Percentiles rank a stretch among this genome's conserved stretches.
These are phyloP conservation scores for Pseudochaenichthys georgianus DNA, from an alignment of 2,797 vertebrate species.

Conservation along the genomic window DNA sequence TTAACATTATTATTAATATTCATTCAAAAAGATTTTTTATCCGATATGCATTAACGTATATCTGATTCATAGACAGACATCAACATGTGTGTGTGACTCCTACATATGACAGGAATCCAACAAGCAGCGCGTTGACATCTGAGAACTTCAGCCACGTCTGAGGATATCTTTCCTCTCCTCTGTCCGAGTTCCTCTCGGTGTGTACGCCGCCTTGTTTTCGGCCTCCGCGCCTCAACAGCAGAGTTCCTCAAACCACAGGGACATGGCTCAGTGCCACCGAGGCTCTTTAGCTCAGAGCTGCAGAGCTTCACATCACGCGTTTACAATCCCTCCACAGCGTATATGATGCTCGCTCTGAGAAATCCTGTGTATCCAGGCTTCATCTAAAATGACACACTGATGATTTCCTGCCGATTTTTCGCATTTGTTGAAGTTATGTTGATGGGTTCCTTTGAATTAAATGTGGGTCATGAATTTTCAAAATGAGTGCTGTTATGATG, in stretches of 20 bases:
- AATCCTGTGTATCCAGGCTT: slow-evolving; percentile 53
- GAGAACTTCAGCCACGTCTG: slow-evolving; percentile 34
- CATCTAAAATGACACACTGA: slow-evolving; percentile 40
- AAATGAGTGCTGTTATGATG: slow-evolving; percentile 8
- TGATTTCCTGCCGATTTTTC: slow-evolving; percentile 38
- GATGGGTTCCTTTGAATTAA: slow-evolving; percentile 7
- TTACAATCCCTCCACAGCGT: slow-evolving; percentile 50
- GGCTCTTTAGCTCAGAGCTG: slow-evolving; percentile 68
- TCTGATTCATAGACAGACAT: no score
- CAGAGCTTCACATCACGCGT: slow-evolving; percentile 68
- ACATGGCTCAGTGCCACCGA: slow-evolving; percentile 71
- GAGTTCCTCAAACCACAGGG: slow-evolving; percentile 70
- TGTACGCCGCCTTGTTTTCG: slow-evolving; percentile 63
- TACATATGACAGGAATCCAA: slow-evolving; percentile 18
- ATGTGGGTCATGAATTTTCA: not conserved
- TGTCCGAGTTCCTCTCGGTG: slow-evolving; percentile 45
- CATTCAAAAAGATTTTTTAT: no score
- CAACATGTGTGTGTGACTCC: slow-evolving; percentile 17
- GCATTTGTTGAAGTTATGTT: slow-evolving; percentile 30
- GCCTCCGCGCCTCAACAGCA: slow-evolving; percentile 57
- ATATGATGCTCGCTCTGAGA: slow-evolving; percentile 57
- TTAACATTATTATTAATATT: no score
- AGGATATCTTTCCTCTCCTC: slow-evolving; percentile 35
- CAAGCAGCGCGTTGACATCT: slow-evolving; percentile 1
- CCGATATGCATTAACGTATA: not conserved